Percentiles rank a stretch among this genome's conserved stretches.
phyloP scores from a whole-genome alignment of 1,140 invertebrate genomes.

The Sinonovacula constricta region DNA sequence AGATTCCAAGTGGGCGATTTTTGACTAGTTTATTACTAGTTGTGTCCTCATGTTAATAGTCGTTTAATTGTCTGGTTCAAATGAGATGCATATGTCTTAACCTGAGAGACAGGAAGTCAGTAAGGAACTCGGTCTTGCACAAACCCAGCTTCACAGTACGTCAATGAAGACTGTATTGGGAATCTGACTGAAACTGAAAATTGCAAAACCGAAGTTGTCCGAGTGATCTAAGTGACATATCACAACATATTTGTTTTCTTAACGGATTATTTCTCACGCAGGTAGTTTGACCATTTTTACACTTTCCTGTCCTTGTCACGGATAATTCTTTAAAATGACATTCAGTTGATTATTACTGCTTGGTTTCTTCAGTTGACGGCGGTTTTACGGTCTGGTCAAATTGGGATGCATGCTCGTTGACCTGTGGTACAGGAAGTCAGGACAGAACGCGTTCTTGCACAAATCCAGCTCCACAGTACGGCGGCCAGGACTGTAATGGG shows the following conservation, averaged over 20 bases:
- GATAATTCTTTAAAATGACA: too few species aligned
- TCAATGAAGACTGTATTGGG: not conserved
- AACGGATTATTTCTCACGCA: too few species aligned
- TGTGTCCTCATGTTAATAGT: too few species aligned
- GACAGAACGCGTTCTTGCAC: slow-evolving; percentile 34
- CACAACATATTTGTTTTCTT: not conserved
- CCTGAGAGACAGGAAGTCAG: not conserved
- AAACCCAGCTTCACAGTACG: slow-evolving; percentile 1
- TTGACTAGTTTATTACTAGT: too few species aligned
- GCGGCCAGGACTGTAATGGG: slow-evolving; percentile 41
- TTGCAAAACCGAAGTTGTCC: slow-evolving; percentile 1
- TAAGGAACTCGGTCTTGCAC: not conserved
- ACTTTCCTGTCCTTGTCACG: too few species aligned
- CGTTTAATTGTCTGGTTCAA: slow-evolving; percentile 9
- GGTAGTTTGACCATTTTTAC: too few species aligned
- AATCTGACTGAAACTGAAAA: not conserved
- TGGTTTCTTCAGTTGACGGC: slow-evolving; percentile 37
- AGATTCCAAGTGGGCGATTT: too few species aligned
- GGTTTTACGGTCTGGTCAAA: slow-evolving; percentile 46
- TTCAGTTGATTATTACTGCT: too few species aligned
- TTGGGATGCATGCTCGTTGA: slow-evolving; percentile 21
- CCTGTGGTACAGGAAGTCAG: slow-evolving; percentile 52
- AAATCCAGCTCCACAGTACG: slow-evolving; percentile 46
- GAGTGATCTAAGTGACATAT: too few species aligned
- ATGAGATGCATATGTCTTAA: not conserved